phyloP scores from a whole-genome alignment of 2,797 vertebrate species.

The Leptatherina wallacei region DNA sequence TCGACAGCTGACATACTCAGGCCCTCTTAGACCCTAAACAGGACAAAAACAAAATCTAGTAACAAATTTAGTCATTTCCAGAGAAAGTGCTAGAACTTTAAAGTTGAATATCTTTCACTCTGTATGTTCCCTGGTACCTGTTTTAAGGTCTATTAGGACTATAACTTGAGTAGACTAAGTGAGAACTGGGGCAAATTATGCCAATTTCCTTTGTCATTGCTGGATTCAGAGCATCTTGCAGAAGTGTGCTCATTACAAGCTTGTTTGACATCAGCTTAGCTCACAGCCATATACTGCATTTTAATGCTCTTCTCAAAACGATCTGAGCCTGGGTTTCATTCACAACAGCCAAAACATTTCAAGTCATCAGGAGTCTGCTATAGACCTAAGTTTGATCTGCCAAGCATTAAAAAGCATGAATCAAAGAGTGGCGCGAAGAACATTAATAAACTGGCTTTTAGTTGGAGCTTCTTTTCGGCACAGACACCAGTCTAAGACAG shows the following conservation, averaged over 20 bases:
- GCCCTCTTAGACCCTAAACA: too few relatives aligned
- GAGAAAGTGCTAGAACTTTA: too few relatives aligned
- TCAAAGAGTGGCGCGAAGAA: slow-evolving; percentile 65
- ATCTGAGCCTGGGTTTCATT: slow-evolving; percentile 49
- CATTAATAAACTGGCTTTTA: slow-evolving; percentile 72
- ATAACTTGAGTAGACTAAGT: slow-evolving; percentile 2
- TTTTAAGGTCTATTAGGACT: slow-evolving; percentile 1
- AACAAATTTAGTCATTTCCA: too few relatives aligned
- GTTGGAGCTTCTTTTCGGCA: slow-evolving; percentile 60
- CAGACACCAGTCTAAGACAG: slow-evolving; percentile 62
- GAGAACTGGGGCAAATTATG: not conserved
- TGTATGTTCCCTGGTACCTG: slow-evolving; percentile 19
- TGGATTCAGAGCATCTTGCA: slow-evolving; percentile 29
- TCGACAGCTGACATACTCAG: too few relatives aligned
- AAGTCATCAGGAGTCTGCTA: slow-evolving; percentile 58
- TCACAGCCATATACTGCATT: slow-evolving; percentile 57
- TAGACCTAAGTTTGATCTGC: slow-evolving; percentile 70
- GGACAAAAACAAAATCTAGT: too few relatives aligned
- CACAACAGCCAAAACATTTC: slow-evolving; percentile 64
- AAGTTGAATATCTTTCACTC: too few relatives aligned
- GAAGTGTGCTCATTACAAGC: slow-evolving; percentile 60
- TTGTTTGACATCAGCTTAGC: slow-evolving; percentile 68
- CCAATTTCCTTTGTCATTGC: not conserved
- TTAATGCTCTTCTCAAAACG: slow-evolving; percentile 53
- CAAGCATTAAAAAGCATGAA: slow-evolving; percentile 67